phyloP scores from a whole-genome alignment of 1,140 invertebrate species.

The Scaptodrosophila lebanonensis region DNA sequence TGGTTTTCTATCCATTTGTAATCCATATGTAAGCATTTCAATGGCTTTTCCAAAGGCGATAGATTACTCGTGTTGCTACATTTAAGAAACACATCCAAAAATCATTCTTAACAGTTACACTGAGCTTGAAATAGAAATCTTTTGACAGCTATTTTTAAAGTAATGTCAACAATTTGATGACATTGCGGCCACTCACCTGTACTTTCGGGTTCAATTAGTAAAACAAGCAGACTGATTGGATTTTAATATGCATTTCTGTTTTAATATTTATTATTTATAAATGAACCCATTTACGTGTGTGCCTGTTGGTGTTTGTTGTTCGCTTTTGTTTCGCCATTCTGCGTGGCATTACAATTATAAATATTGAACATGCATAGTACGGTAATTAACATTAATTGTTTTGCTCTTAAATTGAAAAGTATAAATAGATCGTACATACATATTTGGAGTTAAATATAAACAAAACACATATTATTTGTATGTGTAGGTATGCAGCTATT shows the following conservation, averaged over 20 bases:
- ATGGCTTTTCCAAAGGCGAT: too few relatives aligned
- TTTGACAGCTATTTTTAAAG: too few relatives aligned
- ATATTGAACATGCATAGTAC: constrained; percentile 69
- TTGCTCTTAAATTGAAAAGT: constrained; percentile 53
- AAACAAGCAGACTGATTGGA: background rate
- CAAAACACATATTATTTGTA: constrained; percentile 16
- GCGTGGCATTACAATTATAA: constrained; percentile 71
- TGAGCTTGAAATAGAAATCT: too few relatives aligned
- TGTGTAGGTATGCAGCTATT: background rate
- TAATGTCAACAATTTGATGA: too few relatives aligned
- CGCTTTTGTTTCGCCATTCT: constrained; percentile 29
- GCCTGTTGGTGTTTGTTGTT: constrained; percentile 23
- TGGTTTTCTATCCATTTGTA: too few relatives aligned
- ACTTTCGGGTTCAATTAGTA: too few relatives aligned
- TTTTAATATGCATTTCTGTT: constrained; percentile 37
- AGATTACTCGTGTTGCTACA: too few relatives aligned
- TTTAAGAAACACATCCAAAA: too few relatives aligned
- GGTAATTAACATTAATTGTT: constrained; percentile 59
- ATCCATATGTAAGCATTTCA: too few relatives aligned
- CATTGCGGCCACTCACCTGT: too few relatives aligned
- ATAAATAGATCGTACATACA: constrained; percentile 46
- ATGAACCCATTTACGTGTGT: constrained; percentile 52
- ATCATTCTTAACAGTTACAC: too few relatives aligned
- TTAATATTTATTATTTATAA: constrained; percentile 46
- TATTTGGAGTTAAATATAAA: constrained; percentile 13